Conservation (phyloP, 2,113 vertebrate species). For the Fukomys damarensis region DNA sequence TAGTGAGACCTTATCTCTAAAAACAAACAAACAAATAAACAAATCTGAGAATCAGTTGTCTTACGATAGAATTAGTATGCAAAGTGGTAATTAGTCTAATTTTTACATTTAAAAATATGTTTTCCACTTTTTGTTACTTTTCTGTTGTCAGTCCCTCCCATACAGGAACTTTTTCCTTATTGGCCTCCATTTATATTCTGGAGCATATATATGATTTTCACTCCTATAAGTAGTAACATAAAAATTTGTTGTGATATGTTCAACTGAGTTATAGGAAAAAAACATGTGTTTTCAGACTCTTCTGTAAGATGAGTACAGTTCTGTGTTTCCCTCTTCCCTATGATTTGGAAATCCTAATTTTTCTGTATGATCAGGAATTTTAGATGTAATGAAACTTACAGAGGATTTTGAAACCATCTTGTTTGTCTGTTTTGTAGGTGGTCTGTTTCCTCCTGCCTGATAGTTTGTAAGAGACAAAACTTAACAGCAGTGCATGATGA, state of each 20-base stretch:
- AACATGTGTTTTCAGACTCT: background rate
- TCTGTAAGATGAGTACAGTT: background rate
- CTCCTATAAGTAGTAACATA: background rate
- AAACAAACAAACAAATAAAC: too few species aligned
- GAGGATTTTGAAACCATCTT: background rate
- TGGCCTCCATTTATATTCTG: background rate
- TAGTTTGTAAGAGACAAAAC: background rate
- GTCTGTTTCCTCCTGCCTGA: background rate
- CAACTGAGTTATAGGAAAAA: background rate
- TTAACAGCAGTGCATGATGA: background rate
- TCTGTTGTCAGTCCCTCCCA: background rate
- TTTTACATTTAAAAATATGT: background rate
- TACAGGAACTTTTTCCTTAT: background rate
- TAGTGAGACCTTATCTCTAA: too few species aligned
- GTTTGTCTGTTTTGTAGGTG: background rate
- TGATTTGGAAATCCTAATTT: background rate
- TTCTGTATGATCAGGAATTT: background rate
- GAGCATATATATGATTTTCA: background rate
- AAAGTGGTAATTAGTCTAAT: constrained; percentile 5
- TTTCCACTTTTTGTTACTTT: constrained; percentile 18
- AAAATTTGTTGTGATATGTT: background rate
- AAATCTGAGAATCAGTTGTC: background rate
- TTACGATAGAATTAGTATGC: background rate
- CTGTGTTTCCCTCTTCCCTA: background rate
- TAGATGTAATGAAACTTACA: background rate